Evolutionary conservation across 2,888 invertebrate species (phyloP).

Genomic region (Euplexia lucipara): DNA sequence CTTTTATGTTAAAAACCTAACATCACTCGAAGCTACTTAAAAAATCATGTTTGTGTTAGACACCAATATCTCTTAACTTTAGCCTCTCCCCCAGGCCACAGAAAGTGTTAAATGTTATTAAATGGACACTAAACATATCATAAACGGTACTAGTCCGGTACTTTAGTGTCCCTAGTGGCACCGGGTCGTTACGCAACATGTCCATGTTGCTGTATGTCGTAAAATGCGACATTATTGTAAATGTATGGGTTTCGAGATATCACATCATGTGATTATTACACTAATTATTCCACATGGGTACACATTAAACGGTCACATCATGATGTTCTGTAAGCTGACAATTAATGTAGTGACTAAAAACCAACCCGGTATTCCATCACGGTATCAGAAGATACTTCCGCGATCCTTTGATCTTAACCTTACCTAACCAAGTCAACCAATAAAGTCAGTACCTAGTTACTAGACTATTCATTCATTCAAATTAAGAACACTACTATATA

Average conservation of each 20-base stretch:
- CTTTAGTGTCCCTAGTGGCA: constrained; percentile 18
- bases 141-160: constrained; percentile 12
- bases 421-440: too few species aligned
- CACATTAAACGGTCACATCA: background rate
- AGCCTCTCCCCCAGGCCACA: background rate
- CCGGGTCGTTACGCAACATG: background rate
- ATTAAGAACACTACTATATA: background rate
- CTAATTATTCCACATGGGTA: background rate
- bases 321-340: background rate
- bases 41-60: background rate
- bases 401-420: too few species aligned
- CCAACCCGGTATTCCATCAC: too few species aligned
- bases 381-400: background rate
- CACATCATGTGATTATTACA: background rate
- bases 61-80: background rate
- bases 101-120: constrained; percentile 3
- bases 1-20: too few species aligned
- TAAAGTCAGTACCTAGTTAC: too few species aligned
- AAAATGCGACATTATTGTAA: constrained; percentile 29
- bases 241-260: constrained; percentile 10
- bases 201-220: constrained; percentile 14
- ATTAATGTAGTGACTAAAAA: too few species aligned
- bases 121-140: constrained; percentile 21
- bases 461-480: too few species aligned
- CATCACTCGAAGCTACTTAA: too few species aligned